A percentile compares a stretch with the other conserved stretches of the same genome.
phyloP scores from a whole-genome alignment of 2,797 vertebrate species.

The Xenopus petersii region DNA sequence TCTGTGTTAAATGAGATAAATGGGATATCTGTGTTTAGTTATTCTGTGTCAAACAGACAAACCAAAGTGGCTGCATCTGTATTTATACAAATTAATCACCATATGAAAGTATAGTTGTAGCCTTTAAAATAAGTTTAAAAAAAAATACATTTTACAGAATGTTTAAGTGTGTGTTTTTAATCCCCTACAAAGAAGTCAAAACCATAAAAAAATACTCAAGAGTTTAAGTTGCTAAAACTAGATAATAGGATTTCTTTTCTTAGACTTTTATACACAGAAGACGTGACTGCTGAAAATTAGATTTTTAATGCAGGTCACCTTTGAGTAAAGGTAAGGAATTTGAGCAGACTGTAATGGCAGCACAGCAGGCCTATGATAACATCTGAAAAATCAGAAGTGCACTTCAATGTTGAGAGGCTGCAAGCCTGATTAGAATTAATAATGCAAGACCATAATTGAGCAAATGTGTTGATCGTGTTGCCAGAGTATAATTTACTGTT shows the following conservation, averaged over 20 bases:
- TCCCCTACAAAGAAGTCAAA: background rate
- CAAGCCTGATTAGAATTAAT: constrained; percentile 39
- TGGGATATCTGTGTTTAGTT: too few species aligned
- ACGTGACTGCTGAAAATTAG: constrained; percentile 38
- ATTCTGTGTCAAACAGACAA: too few species aligned
- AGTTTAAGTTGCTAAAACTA: constrained; percentile 15
- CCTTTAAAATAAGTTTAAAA: too few species aligned
- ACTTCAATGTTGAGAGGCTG: constrained; percentile 23
- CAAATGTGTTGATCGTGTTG: constrained; percentile 43
- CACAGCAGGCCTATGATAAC: constrained; percentile 45
- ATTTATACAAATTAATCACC: too few species aligned
- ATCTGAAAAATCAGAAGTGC: constrained; percentile 34
- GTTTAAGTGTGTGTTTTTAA: too few species aligned
- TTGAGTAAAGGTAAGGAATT: constrained; percentile 43
- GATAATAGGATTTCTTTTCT: constrained; percentile 34
- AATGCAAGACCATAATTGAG: constrained; percentile 44
- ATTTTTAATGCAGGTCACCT: constrained; percentile 46
- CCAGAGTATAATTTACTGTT: constrained; percentile 39
- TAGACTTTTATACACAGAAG: constrained; percentile 12
- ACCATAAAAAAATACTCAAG: background rate
- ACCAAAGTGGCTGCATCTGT: too few species aligned
- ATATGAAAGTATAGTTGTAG: too few species aligned
- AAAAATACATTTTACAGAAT: too few species aligned
- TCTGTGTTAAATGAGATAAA: too few species aligned
- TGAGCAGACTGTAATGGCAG: constrained; percentile 35